Evolutionary conservation across 1,140 invertebrate species (phyloP).

Genomic region (Drosophila nigrodunni): DNA sequence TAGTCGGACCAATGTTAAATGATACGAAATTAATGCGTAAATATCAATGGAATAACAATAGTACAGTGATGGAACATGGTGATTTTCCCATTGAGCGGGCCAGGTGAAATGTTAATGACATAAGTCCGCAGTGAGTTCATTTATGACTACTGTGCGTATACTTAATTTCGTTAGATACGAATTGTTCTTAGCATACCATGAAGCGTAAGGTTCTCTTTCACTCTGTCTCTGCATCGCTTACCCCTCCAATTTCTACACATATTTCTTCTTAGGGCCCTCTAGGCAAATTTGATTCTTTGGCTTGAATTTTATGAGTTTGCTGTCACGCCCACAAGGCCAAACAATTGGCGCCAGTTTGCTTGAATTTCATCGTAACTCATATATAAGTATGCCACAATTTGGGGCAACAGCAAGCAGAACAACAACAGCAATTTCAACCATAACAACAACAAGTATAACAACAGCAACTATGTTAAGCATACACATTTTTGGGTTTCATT

Average conservation of each 20-base stretch:
- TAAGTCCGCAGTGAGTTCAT: slow-evolving; percentile 13
- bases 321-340: slow-evolving; percentile 48
- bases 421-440: background rate
- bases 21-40: slow-evolving; percentile 77
- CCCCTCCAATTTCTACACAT: background rate
- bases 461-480: slow-evolving; percentile 9
- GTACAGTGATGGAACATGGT: slow-evolving; percentile 22
- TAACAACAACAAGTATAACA: too few relatives aligned
- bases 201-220: too few relatives aligned
- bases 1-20: slow-evolving; percentile 65
- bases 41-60: slow-evolving; percentile 48
- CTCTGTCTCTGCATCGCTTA: too few relatives aligned
- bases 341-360: slow-evolving; percentile 68
- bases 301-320: slow-evolving; percentile 46
- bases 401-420: slow-evolving; percentile 39
- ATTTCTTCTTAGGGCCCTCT: slow-evolving; percentile 32
- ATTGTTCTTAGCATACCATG: too few relatives aligned
- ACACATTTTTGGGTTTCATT: slow-evolving; percentile 56
- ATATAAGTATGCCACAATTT: slow-evolving; percentile 52
- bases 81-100: slow-evolving; percentile 15
- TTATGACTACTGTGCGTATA: slow-evolving; percentile 36
- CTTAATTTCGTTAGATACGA: slow-evolving; percentile 25
- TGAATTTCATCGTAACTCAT: slow-evolving; percentile 36
- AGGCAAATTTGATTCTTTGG: slow-evolving; percentile 35
- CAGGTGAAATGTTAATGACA: slow-evolving; percentile 48